A percentile compares a stretch with the other conserved stretches of the same genome.
Evolutionary conservation across 2,797 vertebrate species (phyloP).

Genomic region (Ispidina lecontei): DNA sequence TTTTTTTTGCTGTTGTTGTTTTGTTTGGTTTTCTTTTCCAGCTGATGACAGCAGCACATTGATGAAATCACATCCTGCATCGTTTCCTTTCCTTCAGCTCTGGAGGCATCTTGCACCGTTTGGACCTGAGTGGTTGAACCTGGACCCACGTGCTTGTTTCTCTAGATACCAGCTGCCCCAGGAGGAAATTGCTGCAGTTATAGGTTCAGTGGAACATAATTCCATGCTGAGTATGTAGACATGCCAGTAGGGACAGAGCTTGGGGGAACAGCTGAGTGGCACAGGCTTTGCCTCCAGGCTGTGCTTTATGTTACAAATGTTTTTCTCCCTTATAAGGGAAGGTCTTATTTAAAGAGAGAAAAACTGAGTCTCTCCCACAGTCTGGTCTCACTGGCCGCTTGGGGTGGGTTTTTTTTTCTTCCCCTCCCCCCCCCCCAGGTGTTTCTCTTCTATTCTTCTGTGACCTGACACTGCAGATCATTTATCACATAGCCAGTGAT

Average conservation of each 20-base stretch:
- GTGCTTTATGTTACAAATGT: background rate
- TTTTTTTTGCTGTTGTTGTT: no score
- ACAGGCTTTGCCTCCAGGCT: background rate
- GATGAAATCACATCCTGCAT: background rate
- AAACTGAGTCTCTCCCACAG: background rate
- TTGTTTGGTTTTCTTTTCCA: background rate
- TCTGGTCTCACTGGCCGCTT: background rate
- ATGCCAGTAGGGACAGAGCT: background rate
- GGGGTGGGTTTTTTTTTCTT: accelerated
- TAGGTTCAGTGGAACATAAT: background rate
- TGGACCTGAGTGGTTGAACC: background rate
- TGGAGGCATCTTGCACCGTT: background rate
- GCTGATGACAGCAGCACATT: slow-evolving; percentile 36
- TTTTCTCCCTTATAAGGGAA: slow-evolving; percentile 55
- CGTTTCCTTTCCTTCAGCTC: slow-evolving; percentile 39
- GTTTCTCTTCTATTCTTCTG: background rate
- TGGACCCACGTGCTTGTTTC: background rate
- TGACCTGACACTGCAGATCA: background rate
- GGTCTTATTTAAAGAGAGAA: background rate
- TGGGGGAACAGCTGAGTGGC: background rate
- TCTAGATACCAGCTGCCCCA: background rate
- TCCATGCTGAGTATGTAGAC: background rate
- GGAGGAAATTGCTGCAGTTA: background rate
- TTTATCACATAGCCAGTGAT: background rate
- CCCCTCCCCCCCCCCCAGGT: accelerated